Evolutionary conservation across 2,113 vertebrate genomes (phyloP).

Genomic region (Lophura nycthemera): DNA sequence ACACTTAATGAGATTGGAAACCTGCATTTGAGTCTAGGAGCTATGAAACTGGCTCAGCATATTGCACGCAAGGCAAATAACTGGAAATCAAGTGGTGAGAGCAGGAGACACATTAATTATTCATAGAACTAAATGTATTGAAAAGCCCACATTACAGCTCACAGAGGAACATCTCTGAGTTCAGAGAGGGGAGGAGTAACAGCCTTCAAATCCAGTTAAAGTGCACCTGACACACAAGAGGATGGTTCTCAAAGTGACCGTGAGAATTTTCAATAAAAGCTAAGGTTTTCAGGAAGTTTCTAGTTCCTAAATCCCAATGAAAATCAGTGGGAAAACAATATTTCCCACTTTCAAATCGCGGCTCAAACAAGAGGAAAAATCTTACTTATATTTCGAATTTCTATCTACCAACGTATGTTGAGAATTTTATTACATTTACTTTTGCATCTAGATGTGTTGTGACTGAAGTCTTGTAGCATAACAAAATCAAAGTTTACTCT

Average conservation of each 20-base stretch:
- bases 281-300: slow-evolving; percentile 10
- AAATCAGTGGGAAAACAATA: slow-evolving; percentile 20
- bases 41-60: slow-evolving; percentile 51
- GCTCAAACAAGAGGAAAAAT: background rate
- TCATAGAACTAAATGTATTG: slow-evolving; percentile 68
- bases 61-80: slow-evolving; percentile 51
- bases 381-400: slow-evolving; percentile 29
- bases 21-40: slow-evolving; percentile 16
- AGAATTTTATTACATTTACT: background rate
- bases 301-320: background rate
- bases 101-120: slow-evolving; percentile 68
- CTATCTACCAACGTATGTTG: background rate
- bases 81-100: slow-evolving; percentile 63
- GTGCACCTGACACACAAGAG: slow-evolving; percentile 51
- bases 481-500: background rate
- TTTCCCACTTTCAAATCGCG: slow-evolving; percentile 14
- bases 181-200: slow-evolving; percentile 55
- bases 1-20: slow-evolving; percentile 28
- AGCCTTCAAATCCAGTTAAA: slow-evolving; percentile 57
- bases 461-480: background rate
- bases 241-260: slow-evolving; percentile 49
- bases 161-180: slow-evolving; percentile 55
- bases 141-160: slow-evolving; percentile 59
- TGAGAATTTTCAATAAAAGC: slow-evolving; percentile 53
- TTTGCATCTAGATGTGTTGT: background rate